Percentiles rank a stretch among this genome's conserved stretches.
Evolutionary conservation across 2,113 vertebrate species (phyloP).

Genomic region (Daboia siamensis): DNA sequence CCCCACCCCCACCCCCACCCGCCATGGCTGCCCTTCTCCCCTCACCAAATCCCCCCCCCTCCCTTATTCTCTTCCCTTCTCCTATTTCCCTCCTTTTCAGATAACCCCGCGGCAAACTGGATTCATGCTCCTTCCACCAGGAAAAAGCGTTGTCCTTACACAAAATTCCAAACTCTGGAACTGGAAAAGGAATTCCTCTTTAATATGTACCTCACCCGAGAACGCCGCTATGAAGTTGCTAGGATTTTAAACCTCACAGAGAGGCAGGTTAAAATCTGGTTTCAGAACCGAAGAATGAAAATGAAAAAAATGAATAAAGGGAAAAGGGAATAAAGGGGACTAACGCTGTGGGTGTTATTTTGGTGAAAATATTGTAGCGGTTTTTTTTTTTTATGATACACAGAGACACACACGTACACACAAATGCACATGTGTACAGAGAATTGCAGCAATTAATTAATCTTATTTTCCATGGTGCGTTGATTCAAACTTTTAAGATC

Average conservation of each 20-base stretch:
- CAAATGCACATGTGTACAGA: background rate
- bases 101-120: conserved; percentile 97
- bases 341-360: conserved; percentile 53
- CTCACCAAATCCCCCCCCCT: background rate
- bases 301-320: conserved; percentile 99
- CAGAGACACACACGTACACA: background rate
- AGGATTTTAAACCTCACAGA: conserved; percentile 96
- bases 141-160: conserved; percentile 98
- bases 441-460: background rate
- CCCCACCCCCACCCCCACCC: too few species aligned
- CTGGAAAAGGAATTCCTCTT: conserved; percentile 98
- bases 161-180: conserved; percentile 97
- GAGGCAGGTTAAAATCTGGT: conserved; percentile 99
- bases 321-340: conserved; percentile 85
- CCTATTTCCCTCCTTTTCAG: conserved; percentile 71
- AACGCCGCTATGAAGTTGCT: conserved; percentile 95
- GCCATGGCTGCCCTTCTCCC: background rate
- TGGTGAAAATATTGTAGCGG: background rate
- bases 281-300: conserved; percentile 99
- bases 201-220: conserved; percentile 98
- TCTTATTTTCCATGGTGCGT: background rate
- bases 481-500: conserved; percentile 50
- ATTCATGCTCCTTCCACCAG: conserved; percentile 95
- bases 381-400: background rate
- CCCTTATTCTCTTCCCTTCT: background rate